Conservation (phyloP, 1,140 invertebrate genomes). For the Drosophila subobscura region DNA sequence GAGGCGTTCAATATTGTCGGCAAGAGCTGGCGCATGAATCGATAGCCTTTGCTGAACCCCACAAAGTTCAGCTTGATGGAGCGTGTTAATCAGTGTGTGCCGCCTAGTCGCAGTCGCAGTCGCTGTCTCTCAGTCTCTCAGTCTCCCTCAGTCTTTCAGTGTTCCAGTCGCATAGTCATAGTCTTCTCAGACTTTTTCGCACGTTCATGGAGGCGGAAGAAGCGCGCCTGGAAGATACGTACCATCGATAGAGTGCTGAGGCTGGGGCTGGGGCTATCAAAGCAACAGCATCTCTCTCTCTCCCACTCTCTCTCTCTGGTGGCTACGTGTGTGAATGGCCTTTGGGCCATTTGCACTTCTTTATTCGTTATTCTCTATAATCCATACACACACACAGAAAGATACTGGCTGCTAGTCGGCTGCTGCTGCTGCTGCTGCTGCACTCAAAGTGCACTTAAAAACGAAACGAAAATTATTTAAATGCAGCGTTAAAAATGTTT, state of each 20-base stretch:
- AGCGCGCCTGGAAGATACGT: slow-evolving; percentile 11
- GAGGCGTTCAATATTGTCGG: slow-evolving; percentile 32
- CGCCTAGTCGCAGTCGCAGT: slow-evolving; percentile 1
- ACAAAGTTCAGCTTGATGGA: slow-evolving; percentile 52
- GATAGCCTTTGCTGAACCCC: slow-evolving; percentile 70
- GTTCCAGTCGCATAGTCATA: too few species aligned
- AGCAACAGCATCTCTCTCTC: slow-evolving; percentile 38
- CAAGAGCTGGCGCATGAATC: background rate
- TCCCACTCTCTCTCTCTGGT: background rate
- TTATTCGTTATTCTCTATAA: slow-evolving; percentile 25
- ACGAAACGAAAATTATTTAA: slow-evolving; percentile 62
- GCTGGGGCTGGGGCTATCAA: slow-evolving; percentile 13
- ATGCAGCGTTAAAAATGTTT: slow-evolving; percentile 79
- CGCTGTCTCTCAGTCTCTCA: background rate
- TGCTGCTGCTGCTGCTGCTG: too few species aligned
- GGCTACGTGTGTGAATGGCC: slow-evolving; percentile 56
- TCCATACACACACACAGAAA: slow-evolving; percentile 10
- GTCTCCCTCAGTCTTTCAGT: too few species aligned
- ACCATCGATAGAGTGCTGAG: slow-evolving; percentile 44
- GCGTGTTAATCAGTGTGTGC: slow-evolving; percentile 65
- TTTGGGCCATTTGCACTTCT: slow-evolving; percentile 38
- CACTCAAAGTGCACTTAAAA: slow-evolving; percentile 47
- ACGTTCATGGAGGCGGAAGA: background rate
- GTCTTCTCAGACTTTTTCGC: too few species aligned
- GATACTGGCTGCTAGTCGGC: background rate